phyloP scores from a whole-genome alignment of 2,797 vertebrate genomes.

The Ispidina picta region DNA sequence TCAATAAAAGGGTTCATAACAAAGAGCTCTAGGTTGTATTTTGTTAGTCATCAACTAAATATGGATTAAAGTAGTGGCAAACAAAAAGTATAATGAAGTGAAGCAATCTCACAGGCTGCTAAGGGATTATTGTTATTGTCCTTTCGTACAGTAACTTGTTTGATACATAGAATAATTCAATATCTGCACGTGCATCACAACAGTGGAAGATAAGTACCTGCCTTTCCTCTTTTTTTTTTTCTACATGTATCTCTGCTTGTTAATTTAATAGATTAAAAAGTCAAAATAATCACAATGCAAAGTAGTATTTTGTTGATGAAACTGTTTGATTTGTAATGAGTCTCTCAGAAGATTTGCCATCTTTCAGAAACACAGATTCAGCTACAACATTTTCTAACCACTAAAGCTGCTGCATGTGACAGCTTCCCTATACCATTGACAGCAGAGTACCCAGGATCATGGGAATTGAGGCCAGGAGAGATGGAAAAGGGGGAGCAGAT shows the following conservation, averaged over 20 bases:
- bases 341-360: neutral
- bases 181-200: neutral
- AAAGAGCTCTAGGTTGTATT: neutral
- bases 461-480: neutral
- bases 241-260: neutral
- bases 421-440: neutral
- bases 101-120: neutral
- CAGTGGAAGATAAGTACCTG: neutral
- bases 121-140: neutral
- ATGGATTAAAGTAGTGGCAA: neutral
- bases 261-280: neutral
- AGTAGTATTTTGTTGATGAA: neutral
- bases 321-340: no score
- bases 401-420: neutral
- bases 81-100: no score
- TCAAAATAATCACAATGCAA: rapidly evolving
- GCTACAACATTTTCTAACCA: neutral
- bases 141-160: neutral
- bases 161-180: neutral
- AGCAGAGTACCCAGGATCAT: rapidly evolving
- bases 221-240: neutral
- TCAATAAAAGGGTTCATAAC: neutral
- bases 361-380: neutral
- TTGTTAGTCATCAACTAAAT: neutral
- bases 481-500: no score